Conservation (phyloP, 2,797 vertebrate species). For the Ispidina lecontei region DNA sequence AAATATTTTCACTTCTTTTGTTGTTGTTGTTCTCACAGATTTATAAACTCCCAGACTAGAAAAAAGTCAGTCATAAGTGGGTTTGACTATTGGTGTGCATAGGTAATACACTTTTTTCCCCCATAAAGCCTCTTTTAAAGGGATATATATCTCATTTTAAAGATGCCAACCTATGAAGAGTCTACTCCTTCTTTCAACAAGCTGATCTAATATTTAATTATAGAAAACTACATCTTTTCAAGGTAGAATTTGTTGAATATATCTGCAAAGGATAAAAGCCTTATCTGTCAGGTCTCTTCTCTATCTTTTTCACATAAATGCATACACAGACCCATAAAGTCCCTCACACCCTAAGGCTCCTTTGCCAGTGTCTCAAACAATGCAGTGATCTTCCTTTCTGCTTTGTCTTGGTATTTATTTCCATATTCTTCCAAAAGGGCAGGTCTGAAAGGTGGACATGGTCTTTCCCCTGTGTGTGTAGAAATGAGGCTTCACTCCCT, state of each 20-base stretch:
- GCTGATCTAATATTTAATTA: neutral
- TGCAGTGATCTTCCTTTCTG: neutral
- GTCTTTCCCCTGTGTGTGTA: neutral
- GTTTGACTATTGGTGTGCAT: neutral
- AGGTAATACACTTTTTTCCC: neutral
- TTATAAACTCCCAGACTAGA: neutral
- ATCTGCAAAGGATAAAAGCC: neutral
- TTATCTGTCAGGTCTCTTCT: neutral
- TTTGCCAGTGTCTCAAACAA: neutral
- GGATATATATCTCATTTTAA: neutral
- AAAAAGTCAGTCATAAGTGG: neutral
- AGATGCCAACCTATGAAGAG: neutral
- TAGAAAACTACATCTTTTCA: neutral
- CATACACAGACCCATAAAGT: neutral
- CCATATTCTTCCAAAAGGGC: neutral
- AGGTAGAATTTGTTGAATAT: neutral
- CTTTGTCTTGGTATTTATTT: neutral
- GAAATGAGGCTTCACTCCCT: neutral
- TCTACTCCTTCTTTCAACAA: neutral
- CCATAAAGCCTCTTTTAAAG: neutral
- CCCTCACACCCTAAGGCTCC: neutral
- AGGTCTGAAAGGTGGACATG: neutral
- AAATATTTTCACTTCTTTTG: neutral
- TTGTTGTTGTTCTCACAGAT: neutral
- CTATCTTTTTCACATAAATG: neutral